Evolutionary conservation across 2,888 invertebrate species (phyloP).

Genomic region (Idaea dimidiata): DNA sequence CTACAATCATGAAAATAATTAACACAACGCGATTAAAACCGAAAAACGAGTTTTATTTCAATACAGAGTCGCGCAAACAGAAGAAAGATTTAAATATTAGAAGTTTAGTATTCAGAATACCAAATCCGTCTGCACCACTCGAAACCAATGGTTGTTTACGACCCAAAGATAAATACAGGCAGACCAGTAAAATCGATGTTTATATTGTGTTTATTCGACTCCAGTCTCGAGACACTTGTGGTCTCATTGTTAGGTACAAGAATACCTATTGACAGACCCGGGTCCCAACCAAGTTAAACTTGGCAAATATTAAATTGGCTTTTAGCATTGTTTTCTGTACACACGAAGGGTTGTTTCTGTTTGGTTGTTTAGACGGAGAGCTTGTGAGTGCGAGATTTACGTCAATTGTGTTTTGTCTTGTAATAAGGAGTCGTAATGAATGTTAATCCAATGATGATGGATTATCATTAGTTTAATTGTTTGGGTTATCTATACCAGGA

Average conservation of each 20-base stretch:
- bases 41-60: no score
- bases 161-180: slow-evolving; percentile 56
- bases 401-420: neutral
- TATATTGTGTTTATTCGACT: slow-evolving; percentile 40
- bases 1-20: no score
- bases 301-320: slow-evolving; percentile 62
- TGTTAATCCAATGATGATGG: neutral
- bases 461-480: no score
- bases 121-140: slow-evolving; percentile 22
- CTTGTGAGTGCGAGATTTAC: neutral
- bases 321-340: slow-evolving; percentile 37
- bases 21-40: no score
- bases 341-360: slow-evolving; percentile 16
- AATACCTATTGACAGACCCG: slow-evolving; percentile 47
- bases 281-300: slow-evolving; percentile 50
- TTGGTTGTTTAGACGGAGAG: neutral
- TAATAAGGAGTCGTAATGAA: neutral
- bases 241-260: slow-evolving; percentile 50
- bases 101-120: neutral
- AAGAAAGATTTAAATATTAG: no score
- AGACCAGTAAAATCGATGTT: slow-evolving; percentile 57
- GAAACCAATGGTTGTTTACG: slow-evolving; percentile 44
- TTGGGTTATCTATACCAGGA: no score
- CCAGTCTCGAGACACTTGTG: slow-evolving; percentile 46
- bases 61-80: no score